phyloP scores from a whole-genome alignment of 2,888 invertebrate species.

The Erannis defoliaria region DNA sequence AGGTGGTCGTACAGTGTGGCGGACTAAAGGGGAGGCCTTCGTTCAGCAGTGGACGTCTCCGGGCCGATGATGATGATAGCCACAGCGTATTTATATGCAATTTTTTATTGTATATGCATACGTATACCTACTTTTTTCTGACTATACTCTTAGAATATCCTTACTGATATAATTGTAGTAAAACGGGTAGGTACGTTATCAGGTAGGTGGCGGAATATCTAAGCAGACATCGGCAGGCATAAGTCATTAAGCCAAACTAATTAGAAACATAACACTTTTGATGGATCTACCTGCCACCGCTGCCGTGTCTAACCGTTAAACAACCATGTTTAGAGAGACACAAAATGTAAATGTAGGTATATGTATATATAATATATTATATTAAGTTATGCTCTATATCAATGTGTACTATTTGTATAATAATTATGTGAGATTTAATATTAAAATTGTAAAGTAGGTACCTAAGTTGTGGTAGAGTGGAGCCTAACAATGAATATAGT shows the following conservation, averaged over 20 bases:
- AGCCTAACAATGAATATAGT: no score
- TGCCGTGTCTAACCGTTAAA: constrained; percentile 2
- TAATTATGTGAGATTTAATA: no score
- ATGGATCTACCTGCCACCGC: constrained; percentile 22
- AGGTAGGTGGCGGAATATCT: constrained; percentile 21
- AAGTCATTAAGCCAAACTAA: constrained; percentile 36
- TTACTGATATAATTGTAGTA: neutral
- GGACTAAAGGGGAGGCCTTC: no score
- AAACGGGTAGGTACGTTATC: neutral
- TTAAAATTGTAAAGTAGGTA: no score
- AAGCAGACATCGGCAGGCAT: constrained; percentile 33
- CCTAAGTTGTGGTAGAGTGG: no score
- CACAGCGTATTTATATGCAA: no score
- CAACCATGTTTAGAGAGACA: neutral
- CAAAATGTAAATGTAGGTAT: neutral
- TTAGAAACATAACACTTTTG: constrained; percentile 38
- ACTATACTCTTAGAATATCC: no score
- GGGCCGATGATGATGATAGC: no score
- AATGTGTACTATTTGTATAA: no score
- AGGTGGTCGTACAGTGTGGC: no score
- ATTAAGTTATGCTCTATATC: no score
- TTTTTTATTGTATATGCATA: neutral
- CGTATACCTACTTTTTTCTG: neutral
- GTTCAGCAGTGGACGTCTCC: no score
- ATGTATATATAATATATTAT: neutral